Conservation (phyloP, 2,888 invertebrate species). For the Pseudococcus longispinus region DNA sequence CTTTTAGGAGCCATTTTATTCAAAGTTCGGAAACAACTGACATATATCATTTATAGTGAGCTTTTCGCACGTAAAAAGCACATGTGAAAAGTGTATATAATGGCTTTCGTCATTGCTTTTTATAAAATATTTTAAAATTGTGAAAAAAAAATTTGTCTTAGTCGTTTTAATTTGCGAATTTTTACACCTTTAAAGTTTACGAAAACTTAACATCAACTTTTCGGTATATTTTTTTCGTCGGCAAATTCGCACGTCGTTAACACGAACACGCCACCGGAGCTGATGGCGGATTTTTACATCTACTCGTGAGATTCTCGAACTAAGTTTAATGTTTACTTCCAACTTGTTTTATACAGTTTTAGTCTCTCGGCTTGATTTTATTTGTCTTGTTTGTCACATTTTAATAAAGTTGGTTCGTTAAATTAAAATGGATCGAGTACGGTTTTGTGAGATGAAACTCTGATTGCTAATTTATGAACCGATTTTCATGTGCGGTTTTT, state of each 20-base stretch:
- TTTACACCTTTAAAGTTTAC: conserved; percentile 25
- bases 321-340: conserved; percentile 9
- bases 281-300: conserved; percentile 10
- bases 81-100: conserved; percentile 41
- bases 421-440: neutral
- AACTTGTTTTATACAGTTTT: conserved; percentile 22
- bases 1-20: conserved; percentile 44
- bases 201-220: neutral
- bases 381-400: conserved; percentile 6
- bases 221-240: neutral
- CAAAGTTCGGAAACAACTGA: conserved; percentile 42
- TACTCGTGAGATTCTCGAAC: neutral
- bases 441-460: neutral
- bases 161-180: conserved; percentile 32
- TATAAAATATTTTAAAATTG: conserved; percentile 40
- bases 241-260: conserved; percentile 22
- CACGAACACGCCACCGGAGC: conserved; percentile 7
- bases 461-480: neutral
- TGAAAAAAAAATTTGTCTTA: conserved; percentile 29
- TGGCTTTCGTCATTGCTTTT: conserved; percentile 2
- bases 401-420: conserved; percentile 25
- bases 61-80: conserved; percentile 43
- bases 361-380: conserved; percentile 14
- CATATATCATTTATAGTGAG: conserved; percentile 45
- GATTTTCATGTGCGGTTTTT: neutral